Base-by-base conservation (phyloP, 2,797 vertebrate genomes). In the Garrulus glandarius region DNA sequence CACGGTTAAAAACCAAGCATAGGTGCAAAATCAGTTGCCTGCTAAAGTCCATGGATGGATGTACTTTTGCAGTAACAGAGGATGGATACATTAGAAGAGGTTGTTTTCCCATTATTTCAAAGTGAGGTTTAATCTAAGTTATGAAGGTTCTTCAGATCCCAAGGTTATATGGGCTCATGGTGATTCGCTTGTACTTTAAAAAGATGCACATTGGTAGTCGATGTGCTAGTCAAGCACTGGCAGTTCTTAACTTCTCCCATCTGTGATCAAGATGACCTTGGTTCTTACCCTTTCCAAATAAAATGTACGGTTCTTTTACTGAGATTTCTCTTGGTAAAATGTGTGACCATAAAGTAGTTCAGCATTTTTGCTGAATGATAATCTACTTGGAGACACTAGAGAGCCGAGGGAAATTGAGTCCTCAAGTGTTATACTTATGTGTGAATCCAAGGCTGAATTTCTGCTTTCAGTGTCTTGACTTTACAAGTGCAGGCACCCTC, bases 211-310 rank as follows among this genome's bases (percentile, higher is more conserved):
- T 10, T 67, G 49, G 76, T 52, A 74, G 34, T 36, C 36, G 37
- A 10, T 68, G 80, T 63, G 72, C 41, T 18, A 36, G 26, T 74
- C 32, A 22, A 92, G 46, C 55, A 56, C 60, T 85, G 64, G 80
- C 60, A 77, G 60, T 80, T 83, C 69, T 89, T 65, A 87, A 61
- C 63, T 87, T 83, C 56, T 22, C 1, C 72, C 69, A 70, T 93
- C 91, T 74, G 70, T n/a, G 71, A 87, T 82, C 50, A 57, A 69
- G 67, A 55, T 92, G 80, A 94, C 92, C 77, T 89, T 92, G 88
- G 88, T 56, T 88, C 79, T 75, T 95, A 37, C 52, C 83, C 90
- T 84, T 94, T 68, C 79, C 88, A 63, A 77, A 77, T 77, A 57
- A 88, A 88, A 86, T 43, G 15, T 22, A 36, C 2, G 1, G 15